Evolutionary conservation across 2,797 vertebrate genomes (phyloP), one percentile per base, ranked within the genome.

Genomic region (Peromyscus eremicus): DNA sequence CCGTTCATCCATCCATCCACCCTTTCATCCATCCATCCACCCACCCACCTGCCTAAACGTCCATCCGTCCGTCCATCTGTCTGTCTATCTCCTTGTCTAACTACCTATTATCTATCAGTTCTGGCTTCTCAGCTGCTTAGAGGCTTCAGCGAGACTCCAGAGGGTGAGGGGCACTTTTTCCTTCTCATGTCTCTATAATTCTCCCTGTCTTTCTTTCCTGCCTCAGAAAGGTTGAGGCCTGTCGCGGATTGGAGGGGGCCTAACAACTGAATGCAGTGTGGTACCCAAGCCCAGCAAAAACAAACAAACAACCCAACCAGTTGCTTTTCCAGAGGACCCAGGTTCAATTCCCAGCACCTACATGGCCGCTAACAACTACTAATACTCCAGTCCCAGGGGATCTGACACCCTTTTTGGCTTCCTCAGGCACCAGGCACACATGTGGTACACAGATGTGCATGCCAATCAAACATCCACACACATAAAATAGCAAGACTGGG

Each of bases 211-310:
- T 37, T 85, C 17, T 52, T 52, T 55, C 25, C 66, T 57, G n/a
- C 25, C n/a, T 32, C 68, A 40, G 76, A 37, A 52, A 34, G 57
- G 32, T 17, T 1, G 34, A 86, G 8, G 21, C 4, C 2, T 16
- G 37, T 43, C 66, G 10, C 60, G 70, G 29, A 16, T 0, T 2
- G 34, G 77, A 52, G 34, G 6, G n/a, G 27, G 11, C 0, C 12
- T 14, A 16, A 40, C 29, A 37, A 5, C 49, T 29, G 8, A 49
- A 57, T 4, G 8, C 80, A 32, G 13, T 10, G 4, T 37, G 40
- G 66, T 49, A 10, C 11, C 11, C 2, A 9, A 1, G 55, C 49
- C 40, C 57, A 43, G 81, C 62, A 7, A 52, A 76, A 37, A 3
- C 70, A 73, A 37, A 14, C 23, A 71, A 71, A 10, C 70, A 73